A percentile compares a stretch with the other conserved stretches of the same genome.
These are phyloP conservation scores for Tiliacea aurago DNA, from an alignment of 2,888 invertebrate genomes.

Conservation along the genomic window DNA sequence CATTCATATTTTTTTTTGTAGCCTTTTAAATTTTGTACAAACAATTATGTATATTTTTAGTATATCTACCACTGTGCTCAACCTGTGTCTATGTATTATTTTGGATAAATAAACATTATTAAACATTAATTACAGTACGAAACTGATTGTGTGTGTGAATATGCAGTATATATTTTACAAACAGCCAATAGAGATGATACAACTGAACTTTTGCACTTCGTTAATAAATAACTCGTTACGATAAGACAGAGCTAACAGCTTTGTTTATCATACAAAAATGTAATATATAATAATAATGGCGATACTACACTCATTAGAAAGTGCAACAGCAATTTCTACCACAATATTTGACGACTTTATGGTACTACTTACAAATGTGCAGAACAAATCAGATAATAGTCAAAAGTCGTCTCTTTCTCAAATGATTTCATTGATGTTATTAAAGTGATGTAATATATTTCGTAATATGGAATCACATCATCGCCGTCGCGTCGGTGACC, in stretches of 20 bases:
- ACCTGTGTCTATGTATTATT: too few relatives aligned
- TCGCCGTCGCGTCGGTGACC: slow-evolving; percentile 58
- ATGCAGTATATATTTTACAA: not conserved
- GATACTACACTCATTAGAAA: slow-evolving; percentile 5
- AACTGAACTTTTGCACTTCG: not conserved
- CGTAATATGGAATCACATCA: slow-evolving; percentile 66
- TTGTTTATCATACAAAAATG: not conserved
- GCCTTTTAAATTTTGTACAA: too few relatives aligned
- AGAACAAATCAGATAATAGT: slow-evolving; percentile 49
- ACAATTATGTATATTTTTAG: too few relatives aligned
- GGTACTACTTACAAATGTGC: slow-evolving; percentile 37
- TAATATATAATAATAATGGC: not conserved
- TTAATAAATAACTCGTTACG: not conserved
- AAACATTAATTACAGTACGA: not conserved
- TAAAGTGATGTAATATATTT: slow-evolving; percentile 65
- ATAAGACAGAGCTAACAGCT: not conserved
- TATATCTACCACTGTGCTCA: too few relatives aligned
- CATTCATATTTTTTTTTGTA: too few relatives aligned
- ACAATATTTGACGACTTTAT: not conserved
- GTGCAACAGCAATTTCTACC: not conserved
- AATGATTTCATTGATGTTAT: slow-evolving; percentile 57
- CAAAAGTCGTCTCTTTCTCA: slow-evolving; percentile 36
- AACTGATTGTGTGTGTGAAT: not conserved
- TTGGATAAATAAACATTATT: too few relatives aligned
- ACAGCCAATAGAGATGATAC: too few relatives aligned